phyloP scores from a whole-genome alignment of 2,888 invertebrate species.

The Synanthedon tipuliformis region DNA sequence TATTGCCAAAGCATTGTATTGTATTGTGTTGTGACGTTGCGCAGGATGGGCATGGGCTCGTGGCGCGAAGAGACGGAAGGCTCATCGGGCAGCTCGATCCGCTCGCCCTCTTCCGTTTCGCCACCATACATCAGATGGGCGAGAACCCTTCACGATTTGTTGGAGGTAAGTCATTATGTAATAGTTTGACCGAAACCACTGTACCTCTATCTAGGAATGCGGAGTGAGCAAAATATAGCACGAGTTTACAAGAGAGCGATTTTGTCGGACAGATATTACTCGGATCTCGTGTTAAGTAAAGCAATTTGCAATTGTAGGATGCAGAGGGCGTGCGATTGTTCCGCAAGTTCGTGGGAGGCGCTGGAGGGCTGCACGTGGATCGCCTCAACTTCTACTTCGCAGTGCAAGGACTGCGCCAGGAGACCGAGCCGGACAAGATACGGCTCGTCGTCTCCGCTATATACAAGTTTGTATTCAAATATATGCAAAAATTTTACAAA shows the following conservation, averaged over 20 bases:
- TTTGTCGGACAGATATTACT: neutral
- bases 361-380: slow-evolving; percentile 82
- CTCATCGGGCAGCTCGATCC: slow-evolving; percentile 59
- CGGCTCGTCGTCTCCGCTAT: slow-evolving; percentile 86
- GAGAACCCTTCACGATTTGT: slow-evolving; percentile 81
- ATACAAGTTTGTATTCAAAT: slow-evolving; percentile 73
- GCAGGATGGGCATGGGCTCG: slow-evolving; percentile 19
- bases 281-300: neutral
- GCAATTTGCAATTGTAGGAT: slow-evolving; percentile 61
- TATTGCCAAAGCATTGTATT: neutral
- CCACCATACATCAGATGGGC: slow-evolving; percentile 90
- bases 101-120: slow-evolving; percentile 63
- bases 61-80: slow-evolving; percentile 66
- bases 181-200: no score
- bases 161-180: slow-evolving; percentile 74
- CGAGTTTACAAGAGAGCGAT: no score
- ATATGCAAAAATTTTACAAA: no score
- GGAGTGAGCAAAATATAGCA: no score
- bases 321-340: slow-evolving; percentile 90
- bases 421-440: slow-evolving; percentile 71
- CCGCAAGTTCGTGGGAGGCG: slow-evolving; percentile 83
- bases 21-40: neutral
- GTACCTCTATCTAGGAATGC: no score
- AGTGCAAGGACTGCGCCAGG: slow-evolving; percentile 86
- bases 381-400: slow-evolving; percentile 95